These are phyloP conservation scores for Pelmatolapia mariae DNA, from an alignment of 2,113 vertebrate genomes.

Conservation along the genomic window DNA sequence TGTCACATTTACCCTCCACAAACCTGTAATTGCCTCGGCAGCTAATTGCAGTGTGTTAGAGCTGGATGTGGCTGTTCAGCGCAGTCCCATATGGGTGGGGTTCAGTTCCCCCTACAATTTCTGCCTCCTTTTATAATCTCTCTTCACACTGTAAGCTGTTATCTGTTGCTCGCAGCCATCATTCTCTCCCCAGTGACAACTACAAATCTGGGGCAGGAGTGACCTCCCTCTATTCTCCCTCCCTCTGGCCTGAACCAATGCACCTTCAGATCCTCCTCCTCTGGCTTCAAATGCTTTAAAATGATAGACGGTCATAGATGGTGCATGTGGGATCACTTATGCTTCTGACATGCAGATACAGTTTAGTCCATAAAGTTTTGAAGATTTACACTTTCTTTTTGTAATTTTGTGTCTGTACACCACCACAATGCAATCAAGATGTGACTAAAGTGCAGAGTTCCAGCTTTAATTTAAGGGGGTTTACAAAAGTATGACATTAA, in stretches of 20 bases:
- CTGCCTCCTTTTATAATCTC: slow-evolving; percentile 49
- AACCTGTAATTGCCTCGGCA: slow-evolving; percentile 48
- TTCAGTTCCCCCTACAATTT: slow-evolving; percentile 38
- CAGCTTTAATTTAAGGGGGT: background rate
- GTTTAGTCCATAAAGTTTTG: background rate
- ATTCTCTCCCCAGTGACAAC: slow-evolving; percentile 57
- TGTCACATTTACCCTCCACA: slow-evolving; percentile 17
- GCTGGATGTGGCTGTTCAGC: slow-evolving; percentile 24
- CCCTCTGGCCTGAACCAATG: background rate
- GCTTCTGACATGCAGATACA: background rate
- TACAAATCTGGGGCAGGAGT: slow-evolving; percentile 54
- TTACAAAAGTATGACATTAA: background rate
- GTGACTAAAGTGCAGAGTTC: background rate
- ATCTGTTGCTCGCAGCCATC: slow-evolving; percentile 54
- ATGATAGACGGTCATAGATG: background rate
- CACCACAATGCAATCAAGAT: background rate
- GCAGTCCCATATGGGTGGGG: slow-evolving; percentile 30
- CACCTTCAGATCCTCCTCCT: background rate
- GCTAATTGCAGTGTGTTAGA: slow-evolving; percentile 45
- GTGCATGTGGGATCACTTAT: background rate
- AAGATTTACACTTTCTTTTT: background rate
- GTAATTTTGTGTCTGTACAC: background rate
- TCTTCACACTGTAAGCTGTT: slow-evolving; percentile 45
- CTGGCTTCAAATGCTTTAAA: background rate
- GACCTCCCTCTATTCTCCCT: slow-evolving; percentile 17